Evolutionary conservation across 2,888 invertebrate species (phyloP), one percentile per base, ranked within the genome.

Genomic region (Eupithecia pulchellata): DNA sequence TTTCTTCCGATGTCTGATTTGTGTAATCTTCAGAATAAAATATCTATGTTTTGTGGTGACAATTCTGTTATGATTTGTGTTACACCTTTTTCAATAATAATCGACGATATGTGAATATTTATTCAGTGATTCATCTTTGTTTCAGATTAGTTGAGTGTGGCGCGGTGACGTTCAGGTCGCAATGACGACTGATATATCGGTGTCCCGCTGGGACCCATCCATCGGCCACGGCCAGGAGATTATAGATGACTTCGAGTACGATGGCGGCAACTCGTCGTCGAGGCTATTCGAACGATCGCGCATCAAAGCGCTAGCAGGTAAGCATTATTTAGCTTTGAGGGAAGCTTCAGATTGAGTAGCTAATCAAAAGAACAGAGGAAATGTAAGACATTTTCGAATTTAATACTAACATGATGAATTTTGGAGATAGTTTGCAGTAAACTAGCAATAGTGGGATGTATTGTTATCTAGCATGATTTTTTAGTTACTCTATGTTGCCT

Each of bases 251-350:
- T 99, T 99, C 95, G 99, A 99, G 95, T 99, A 99, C 95, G 99
- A 99, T 95, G 99, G 99, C 88, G 99, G 99, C 86, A 99, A 99
- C 93, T 99, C 99, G 84, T 99, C 99, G 84, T 99, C 99, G 84
- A 97, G 99, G 89, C 97, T 99, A 79, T 99, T 99, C 95, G 99
- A 99, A 96, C 96, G 99, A 93, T 99, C 99, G 86, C 97, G 99
- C 89, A 99, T 99, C 89, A 99, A 99, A 95, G 99, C 99, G 81
- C 95, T 99, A 87, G 99, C 99, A 88, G 99, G 99, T 99, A 83
- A 92, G 93, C 83, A 20, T 69, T 55, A 27, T 29, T 30, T 39
- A 27, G 17, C n/a, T 5, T 39, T 55, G 14, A 57, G 27, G n/a
- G n/a, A 42, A 17, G 42, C 62, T 39, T 63, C 36, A 25, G 42